Evolutionary conservation across 2,113 vertebrate genomes (phyloP), one percentile per base, ranked within the genome.

Genomic region (Spilogale gracilis): DNA sequence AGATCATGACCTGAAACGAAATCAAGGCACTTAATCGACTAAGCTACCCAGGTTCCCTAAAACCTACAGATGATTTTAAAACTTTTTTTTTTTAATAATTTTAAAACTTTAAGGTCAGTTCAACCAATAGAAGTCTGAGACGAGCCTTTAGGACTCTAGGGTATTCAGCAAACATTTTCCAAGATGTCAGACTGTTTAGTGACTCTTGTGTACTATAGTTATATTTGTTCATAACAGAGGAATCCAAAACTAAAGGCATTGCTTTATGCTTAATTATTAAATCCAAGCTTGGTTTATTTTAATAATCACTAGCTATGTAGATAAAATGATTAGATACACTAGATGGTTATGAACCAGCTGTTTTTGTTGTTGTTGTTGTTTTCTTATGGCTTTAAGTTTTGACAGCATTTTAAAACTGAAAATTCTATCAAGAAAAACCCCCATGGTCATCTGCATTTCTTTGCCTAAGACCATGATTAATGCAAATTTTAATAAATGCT

Each of bases 401-500:
- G 71, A 78, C 5, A 48, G 3, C 78, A 69, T 78, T 96, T 96
- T 27, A 81, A 85, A 95, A 89, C 45, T 82, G 14, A 65, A 90
- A 83, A 27, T 18, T 4, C 58, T 78, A 65, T 30, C 60, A 65
- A 67, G 25, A 30, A 32, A 63, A 92, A 45, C 5, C 20, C 73
- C n/a, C 54, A 18, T 0, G 1, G 13, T 13, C 52, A 30, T 27
- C 16, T 76, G 83, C 67, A 27, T 85, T 45, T 61, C 56, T 54
- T 79, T 83, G 32, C 9, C 65, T 17, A 74, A 63, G 63, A 81
- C 69, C 30, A 11, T 0, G 16, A 91, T 30, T 20, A 67, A 74
- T 12, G 14, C 5, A 43, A 50, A 58, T 63, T 54, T 88, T 69
- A 50, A 6, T 9, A 32, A 73, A 60, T 20, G 12, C 4, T 10